phyloP scores from a whole-genome alignment of 2,797 vertebrate genomes.

The Lacerta bilineata region DNA sequence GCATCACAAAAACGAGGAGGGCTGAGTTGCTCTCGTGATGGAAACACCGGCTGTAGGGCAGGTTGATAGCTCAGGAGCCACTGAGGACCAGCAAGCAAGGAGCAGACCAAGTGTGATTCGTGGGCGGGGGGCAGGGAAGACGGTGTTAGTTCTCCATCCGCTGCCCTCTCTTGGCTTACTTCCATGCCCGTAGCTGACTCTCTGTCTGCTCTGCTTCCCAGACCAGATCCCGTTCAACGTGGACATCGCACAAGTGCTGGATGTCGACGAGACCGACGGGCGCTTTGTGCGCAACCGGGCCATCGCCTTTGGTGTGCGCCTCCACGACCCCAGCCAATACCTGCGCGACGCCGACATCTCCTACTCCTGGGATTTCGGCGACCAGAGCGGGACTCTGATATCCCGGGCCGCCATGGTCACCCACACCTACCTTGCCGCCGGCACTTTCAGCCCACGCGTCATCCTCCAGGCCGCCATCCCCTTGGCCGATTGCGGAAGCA shows the following conservation, averaged over 20 bases:
- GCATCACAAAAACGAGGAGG: not conserved
- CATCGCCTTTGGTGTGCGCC: constrained; percentile 86
- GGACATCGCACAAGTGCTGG: constrained; percentile 86
- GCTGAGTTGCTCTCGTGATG: not conserved
- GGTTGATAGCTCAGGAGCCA: not conserved
- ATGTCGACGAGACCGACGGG: constrained; percentile 81
- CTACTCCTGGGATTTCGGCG: constrained; percentile 96
- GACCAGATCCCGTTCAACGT: constrained; percentile 93
- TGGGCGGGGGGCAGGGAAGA: not conserved
- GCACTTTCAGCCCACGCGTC: constrained; percentile 86
- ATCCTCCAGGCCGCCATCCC: constrained; percentile 92
- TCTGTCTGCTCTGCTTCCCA: constrained; percentile 63
- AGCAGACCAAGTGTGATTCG: not conserved
- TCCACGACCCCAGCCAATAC: constrained; percentile 94
- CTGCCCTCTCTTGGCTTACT: not conserved
- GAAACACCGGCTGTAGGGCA: not conserved
- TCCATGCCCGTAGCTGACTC: not conserved
- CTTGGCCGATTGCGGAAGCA: constrained; percentile 79
- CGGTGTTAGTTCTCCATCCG: not conserved
- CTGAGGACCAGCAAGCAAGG: not conserved
- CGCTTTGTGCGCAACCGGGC: constrained; percentile 91
- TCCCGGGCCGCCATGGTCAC: constrained; percentile 86
- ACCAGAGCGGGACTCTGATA: constrained; percentile 91
- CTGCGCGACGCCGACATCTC: constrained; percentile 88
- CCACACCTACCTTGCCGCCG: constrained; percentile 88